Percentiles rank a stretch among this genome's conserved stretches.
These are phyloP conservation scores for Porphyrio hochstetteri DNA, from an alignment of 2,113 vertebrate species.

Conservation along the genomic window DNA sequence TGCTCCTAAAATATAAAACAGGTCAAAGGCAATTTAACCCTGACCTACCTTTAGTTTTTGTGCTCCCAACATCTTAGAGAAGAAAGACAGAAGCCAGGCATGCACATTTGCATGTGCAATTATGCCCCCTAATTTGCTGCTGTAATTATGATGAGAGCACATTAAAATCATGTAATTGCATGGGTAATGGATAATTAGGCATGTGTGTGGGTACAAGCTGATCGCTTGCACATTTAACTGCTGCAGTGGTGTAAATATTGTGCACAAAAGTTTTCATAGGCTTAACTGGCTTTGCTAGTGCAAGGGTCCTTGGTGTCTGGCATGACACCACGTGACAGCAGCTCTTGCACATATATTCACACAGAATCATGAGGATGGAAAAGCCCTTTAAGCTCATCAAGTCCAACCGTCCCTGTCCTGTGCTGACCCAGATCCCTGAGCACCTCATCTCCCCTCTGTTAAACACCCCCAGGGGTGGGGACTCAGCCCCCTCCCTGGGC, in stretches of 20 bases:
- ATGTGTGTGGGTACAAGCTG: neutral
- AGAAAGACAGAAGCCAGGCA: neutral
- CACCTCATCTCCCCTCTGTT: no score
- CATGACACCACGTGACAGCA: accelerated
- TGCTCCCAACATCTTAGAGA: neutral
- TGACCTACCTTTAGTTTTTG: neutral
- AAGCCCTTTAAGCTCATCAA: no score
- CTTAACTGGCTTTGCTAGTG: neutral
- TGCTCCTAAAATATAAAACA: neutral
- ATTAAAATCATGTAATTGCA: constrained; percentile 10
- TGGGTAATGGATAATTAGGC: neutral
- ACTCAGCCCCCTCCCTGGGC: no score
- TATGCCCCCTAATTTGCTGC: neutral
- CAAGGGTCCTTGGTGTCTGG: neutral
- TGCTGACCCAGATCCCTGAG: no score
- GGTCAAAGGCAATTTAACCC: neutral
- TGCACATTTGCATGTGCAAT: neutral
- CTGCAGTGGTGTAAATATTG: neutral
- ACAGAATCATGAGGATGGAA: no score
- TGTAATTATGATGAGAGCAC: neutral
- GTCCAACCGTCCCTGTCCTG: no score
- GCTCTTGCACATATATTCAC: no score
- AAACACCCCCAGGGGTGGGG: no score
- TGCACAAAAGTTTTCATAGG: neutral
- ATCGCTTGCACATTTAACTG: neutral